Conservation (phyloP, 2,888 invertebrate genomes). For the Agrenia bidenticulata region DNA sequence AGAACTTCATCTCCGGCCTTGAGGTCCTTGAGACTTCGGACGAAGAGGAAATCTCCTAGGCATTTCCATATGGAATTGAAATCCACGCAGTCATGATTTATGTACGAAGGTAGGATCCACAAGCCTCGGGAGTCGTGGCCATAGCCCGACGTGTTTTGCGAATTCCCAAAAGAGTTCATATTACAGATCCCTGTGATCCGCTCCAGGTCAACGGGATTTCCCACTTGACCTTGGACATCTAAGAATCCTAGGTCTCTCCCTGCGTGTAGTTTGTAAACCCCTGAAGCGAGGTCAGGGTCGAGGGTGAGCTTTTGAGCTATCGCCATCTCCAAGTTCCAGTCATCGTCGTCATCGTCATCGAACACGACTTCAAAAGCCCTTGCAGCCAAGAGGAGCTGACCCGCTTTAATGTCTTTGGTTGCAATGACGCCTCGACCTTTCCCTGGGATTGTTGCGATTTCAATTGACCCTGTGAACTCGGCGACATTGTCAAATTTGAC, state of each 20-base stretch:
- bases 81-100: conserved; percentile 37
- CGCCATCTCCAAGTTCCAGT: conserved; percentile 29
- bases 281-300: conserved; percentile 20
- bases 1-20: conserved; percentile 31
- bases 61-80: conserved; percentile 40
- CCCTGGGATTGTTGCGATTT: conserved; percentile 15
- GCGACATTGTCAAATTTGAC: conserved; percentile 3
- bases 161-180: conserved; percentile 36
- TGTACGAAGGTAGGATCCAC: conserved; percentile 36
- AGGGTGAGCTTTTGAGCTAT: conserved; percentile 25
- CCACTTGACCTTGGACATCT: background rate
- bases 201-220: conserved; percentile 20
- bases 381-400: conserved; percentile 30
- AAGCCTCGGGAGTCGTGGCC: conserved; percentile 38
- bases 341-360: conserved; percentile 26
- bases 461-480: background rate
- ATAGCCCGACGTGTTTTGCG: conserved; percentile 29
- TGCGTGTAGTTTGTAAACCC: conserved; percentile 31
- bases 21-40: conserved; percentile 25
- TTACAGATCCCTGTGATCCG: conserved; percentile 32
- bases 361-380: conserved; percentile 42
- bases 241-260: conserved; percentile 19
- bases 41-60: conserved; percentile 37
- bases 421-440: conserved; percentile 40
- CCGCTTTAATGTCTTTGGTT: conserved; percentile 25